These are phyloP conservation scores for Macrosteles quadrilineatus DNA, from an alignment of 1,140 invertebrate genomes.

Conservation along the genomic window DNA sequence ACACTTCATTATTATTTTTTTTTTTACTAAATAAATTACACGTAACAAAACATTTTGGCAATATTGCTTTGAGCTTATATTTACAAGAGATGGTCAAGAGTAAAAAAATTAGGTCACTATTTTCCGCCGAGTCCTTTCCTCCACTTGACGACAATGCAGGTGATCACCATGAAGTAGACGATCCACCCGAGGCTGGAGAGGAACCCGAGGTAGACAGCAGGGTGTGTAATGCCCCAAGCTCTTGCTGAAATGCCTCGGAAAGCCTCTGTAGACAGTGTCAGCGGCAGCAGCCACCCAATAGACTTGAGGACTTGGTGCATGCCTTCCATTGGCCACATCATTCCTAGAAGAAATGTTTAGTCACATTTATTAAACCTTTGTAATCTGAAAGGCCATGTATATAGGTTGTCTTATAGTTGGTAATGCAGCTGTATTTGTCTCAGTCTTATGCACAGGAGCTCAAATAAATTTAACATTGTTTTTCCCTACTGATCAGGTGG, in stretches of 20 bases:
- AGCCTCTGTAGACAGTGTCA: conserved; percentile 61
- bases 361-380: no score
- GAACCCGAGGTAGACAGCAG: conserved; percentile 58
- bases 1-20: no score
- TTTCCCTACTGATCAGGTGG: no score
- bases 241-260: conserved; percentile 60
- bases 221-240: conserved; percentile 58
- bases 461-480: no score
- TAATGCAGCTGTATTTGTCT: no score
- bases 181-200: conserved; percentile 58
- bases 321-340: conserved; percentile 48
- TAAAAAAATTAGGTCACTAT: not conserved
- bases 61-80: not conserved
- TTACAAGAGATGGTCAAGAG: not conserved
- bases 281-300: conserved; percentile 58
- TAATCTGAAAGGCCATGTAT: no score
- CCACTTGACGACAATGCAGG: conserved; percentile 38
- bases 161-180: conserved; percentile 50
- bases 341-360: no score
- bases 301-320: conserved; percentile 59
- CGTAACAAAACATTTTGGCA: not conserved
- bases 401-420: no score
- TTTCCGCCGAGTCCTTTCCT: conserved; percentile 39
- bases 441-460: no score
- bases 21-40: conserved; percentile 13